Evolutionary conservation across 23 tunicate species (phyloP).

Genomic region (Phallusia fumigata): DNA sequence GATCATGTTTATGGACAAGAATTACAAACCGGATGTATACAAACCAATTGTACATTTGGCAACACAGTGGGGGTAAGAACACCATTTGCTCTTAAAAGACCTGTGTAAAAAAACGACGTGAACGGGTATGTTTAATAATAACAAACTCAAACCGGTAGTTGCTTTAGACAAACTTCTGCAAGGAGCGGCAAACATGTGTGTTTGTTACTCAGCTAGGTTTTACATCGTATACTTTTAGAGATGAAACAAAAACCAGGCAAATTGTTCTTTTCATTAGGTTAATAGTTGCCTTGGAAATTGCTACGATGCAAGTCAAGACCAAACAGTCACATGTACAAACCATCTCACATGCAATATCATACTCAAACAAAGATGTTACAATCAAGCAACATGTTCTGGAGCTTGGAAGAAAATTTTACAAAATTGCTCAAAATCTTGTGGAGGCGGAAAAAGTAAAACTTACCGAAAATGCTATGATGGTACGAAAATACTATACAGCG

Average conservation of each 20-base stretch:
- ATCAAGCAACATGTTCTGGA: conserved; percentile 2
- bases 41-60: neutral
- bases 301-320: conserved; percentile 1
- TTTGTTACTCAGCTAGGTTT: too few relatives aligned
- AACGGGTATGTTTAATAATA: too few relatives aligned
- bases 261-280: too few relatives aligned
- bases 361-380: conserved; percentile 6
- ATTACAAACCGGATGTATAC: neutral
- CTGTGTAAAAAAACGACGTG: too few relatives aligned
- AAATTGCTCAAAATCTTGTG: neutral
- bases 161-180: too few relatives aligned
- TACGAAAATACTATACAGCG: neutral
- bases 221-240: too few relatives aligned
- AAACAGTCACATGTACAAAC: neutral
- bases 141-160: too few relatives aligned
- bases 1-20: neutral
- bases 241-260: too few relatives aligned
- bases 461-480: neutral
- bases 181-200: too few relatives aligned
- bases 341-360: neutral
- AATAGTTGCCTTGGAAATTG: conserved; percentile 9
- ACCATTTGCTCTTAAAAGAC: neutral
- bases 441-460: neutral
- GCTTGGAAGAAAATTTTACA: neutral
- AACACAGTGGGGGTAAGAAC: neutral